Evolutionary conservation across 2,113 vertebrate genomes (phyloP).

Genomic region (Neotoma lepida): DNA sequence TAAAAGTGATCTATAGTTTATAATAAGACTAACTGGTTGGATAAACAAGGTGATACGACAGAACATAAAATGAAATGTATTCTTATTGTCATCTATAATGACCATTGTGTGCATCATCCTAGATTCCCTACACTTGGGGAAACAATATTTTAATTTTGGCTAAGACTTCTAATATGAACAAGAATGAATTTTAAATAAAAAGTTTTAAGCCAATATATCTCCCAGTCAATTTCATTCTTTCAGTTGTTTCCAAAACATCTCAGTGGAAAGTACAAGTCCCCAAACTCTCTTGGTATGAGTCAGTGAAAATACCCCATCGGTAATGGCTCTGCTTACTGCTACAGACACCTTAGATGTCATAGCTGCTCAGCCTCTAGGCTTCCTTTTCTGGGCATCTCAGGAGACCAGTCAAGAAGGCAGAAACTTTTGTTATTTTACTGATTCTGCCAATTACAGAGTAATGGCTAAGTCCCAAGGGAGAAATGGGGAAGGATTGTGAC

Average conservation of each 20-base stretch:
- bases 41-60: constrained; percentile 47
- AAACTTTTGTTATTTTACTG: constrained; percentile 49
- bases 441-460: constrained; percentile 52
- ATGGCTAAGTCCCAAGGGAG: neutral
- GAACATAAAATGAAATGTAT: constrained; percentile 56
- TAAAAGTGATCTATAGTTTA: constrained; percentile 62
- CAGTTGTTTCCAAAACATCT: constrained; percentile 37
- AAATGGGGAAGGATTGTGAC: neutral
- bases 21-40: constrained; percentile 42
- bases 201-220: constrained; percentile 21
- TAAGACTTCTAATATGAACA: constrained; percentile 40
- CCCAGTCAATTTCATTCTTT: constrained; percentile 15
- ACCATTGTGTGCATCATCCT: neutral
- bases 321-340: constrained; percentile 24
- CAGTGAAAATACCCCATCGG: constrained; percentile 16
- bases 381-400: constrained; percentile 47
- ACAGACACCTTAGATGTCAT: neutral
- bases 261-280: neutral
- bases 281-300: constrained; percentile 46
- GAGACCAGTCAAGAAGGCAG: constrained; percentile 49
- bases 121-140: neutral
- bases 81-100: neutral
- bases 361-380: constrained; percentile 8
- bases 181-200: constrained; percentile 49
- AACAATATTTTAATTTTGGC: constrained; percentile 57